These are phyloP conservation scores for Cephalopterus ornatus DNA, from an alignment of 2,113 vertebrate species.

Conservation along the genomic window DNA sequence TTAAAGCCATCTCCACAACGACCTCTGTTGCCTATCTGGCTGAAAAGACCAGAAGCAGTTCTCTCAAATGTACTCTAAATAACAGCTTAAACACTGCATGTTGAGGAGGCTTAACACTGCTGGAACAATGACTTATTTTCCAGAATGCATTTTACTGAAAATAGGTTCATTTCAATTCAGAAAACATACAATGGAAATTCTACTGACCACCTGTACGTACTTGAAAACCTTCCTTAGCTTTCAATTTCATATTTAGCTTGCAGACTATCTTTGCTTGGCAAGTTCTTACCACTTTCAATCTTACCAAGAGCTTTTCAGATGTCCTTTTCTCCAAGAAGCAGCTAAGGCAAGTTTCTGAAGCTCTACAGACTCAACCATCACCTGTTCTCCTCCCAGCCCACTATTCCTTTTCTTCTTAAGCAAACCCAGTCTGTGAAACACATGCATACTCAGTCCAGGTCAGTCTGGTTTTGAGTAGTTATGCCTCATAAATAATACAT, in stretches of 20 bases:
- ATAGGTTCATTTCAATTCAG: background rate
- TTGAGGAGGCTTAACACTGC: background rate
- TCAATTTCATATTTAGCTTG: background rate
- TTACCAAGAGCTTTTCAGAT: background rate
- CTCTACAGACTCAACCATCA: background rate
- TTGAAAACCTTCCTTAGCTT: background rate
- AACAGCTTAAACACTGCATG: background rate
- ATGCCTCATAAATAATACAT: background rate
- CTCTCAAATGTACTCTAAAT: background rate
- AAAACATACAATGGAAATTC: background rate
- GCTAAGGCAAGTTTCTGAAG: background rate
- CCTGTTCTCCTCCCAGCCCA: background rate
- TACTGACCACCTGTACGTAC: background rate
- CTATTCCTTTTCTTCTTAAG: background rate
- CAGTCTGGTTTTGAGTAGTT: background rate
- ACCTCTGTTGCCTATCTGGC: background rate
- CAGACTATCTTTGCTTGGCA: background rate
- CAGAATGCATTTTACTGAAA: background rate
- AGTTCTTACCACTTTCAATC: background rate
- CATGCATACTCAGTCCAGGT: background rate
- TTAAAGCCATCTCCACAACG: background rate
- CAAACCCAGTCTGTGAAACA: background rate
- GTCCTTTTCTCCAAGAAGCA: background rate
- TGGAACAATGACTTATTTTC: background rate
- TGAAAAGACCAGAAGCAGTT: background rate